phyloP scores from a whole-genome alignment of 2,888 invertebrate genomes.

The Actias luna region DNA sequence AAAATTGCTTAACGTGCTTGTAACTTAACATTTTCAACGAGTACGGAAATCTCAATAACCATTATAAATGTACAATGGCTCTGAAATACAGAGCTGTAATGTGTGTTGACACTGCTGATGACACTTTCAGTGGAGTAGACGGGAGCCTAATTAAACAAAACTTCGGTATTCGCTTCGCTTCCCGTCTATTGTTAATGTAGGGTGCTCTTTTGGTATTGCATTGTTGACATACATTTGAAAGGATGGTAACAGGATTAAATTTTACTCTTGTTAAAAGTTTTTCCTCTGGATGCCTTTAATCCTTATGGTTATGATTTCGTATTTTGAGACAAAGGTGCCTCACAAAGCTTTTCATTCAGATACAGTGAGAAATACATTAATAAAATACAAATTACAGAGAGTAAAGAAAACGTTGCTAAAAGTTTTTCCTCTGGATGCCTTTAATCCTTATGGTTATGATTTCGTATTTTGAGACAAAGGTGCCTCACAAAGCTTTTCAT shows the following conservation, averaged over 20 bases:
- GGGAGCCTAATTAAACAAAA: slow-evolving; percentile 28
- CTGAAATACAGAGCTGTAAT: slow-evolving; percentile 4
- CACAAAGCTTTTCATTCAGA: too few species aligned
- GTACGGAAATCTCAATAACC: neutral
- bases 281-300: too few species aligned
- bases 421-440: too few species aligned
- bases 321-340: too few species aligned
- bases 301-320: too few species aligned
- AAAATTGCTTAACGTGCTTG: neutral
- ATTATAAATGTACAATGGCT: neutral
- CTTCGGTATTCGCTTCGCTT: slow-evolving; percentile 21
- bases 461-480: too few species aligned
- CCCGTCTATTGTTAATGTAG: slow-evolving; percentile 4
- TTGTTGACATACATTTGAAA: neutral
- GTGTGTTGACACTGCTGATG: slow-evolving; percentile 16
- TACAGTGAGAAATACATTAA: too few species aligned
- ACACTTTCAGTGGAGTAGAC: slow-evolving; percentile 21
- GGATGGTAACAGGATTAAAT: neutral
- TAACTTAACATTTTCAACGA: neutral
- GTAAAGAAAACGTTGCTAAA: neutral
- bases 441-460: too few species aligned
- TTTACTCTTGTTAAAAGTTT: neutral
- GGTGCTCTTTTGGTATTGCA: neutral
- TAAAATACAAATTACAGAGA: neutral
- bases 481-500: too few species aligned